phyloP scores from a whole-genome alignment of 2,797 vertebrate genomes.

The Xerus rutilus region DNA sequence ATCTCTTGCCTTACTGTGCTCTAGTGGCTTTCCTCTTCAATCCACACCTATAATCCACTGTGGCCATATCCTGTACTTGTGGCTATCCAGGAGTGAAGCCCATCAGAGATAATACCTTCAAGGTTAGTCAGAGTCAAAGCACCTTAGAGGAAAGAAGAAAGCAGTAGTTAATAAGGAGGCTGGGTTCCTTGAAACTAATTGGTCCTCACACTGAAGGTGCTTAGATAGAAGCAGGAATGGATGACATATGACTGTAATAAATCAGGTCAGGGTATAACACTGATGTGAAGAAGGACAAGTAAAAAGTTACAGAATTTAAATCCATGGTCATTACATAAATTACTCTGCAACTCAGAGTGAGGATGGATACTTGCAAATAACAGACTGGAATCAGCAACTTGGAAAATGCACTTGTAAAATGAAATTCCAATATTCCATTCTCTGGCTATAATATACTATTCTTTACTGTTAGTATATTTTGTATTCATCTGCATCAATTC shows the following conservation, averaged over 20 bases:
- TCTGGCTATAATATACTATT: not conserved
- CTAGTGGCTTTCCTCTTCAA: not conserved
- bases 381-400: not conserved
- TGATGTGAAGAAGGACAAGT: not conserved
- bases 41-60: not conserved
- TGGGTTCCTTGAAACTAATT: not conserved
- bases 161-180: not conserved
- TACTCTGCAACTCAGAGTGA: not conserved
- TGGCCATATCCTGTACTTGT: not conserved
- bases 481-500: conserved; percentile 7
- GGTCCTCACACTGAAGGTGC: not conserved
- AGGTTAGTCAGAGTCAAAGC: not conserved
- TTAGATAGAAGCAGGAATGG: not conserved
- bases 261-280: not conserved
- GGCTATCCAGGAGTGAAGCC: not conserved
- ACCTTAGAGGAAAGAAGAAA: not conserved
- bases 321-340: not conserved
- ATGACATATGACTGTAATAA: not conserved
- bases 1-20: not conserved
- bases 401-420: not conserved
- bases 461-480: not conserved
- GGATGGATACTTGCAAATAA: not conserved
- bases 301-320: not conserved
- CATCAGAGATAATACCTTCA: not conserved
- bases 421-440: not conserved